Evolutionary conservation across 2,888 invertebrate genomes (phyloP).

Genomic region (Phortica magna): DNA sequence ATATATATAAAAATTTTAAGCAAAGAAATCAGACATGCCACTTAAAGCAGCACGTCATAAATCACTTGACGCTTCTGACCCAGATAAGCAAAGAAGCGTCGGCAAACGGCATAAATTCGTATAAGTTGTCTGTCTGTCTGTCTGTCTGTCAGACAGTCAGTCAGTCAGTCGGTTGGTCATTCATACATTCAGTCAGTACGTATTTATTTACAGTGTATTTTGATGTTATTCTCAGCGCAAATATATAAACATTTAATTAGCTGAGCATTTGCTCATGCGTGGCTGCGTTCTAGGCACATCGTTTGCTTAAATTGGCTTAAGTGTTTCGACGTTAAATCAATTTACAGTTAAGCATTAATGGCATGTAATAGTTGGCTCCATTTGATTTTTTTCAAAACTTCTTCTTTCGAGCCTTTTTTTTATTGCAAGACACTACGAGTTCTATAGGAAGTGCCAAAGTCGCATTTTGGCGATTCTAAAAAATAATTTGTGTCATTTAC

Average conservation of each 20-base stretch:
- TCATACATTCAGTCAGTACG: background rate
- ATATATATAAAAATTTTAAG: background rate
- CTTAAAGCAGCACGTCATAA: constrained; percentile 8
- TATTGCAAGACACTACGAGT: too few relatives aligned
- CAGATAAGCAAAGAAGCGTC: constrained; percentile 16
- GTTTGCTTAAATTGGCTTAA: background rate
- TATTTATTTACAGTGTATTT: constrained; percentile 1
- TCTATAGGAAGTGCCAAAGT: too few relatives aligned
- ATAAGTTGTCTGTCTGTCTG: background rate
- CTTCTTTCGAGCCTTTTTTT: background rate
- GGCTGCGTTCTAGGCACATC: constrained; percentile 8
- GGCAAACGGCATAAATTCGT: constrained; percentile 10
- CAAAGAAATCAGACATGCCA: constrained; percentile 10
- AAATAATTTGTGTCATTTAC: too few relatives aligned
- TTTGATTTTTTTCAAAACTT: background rate
- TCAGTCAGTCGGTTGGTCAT: background rate
- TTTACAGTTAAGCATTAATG: constrained; percentile 17
- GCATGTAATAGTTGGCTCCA: background rate
- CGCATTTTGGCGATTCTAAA: too few relatives aligned
- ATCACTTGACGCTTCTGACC: constrained; percentile 24
- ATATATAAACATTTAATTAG: constrained; percentile 21
- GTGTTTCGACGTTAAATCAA: background rate
- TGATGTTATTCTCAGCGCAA: background rate
- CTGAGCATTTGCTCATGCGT: constrained; percentile 10
- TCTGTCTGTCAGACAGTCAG: background rate